Percentiles rank a stretch among this genome's conserved stretches.
phyloP scores from a whole-genome alignment of 1,140 invertebrate species.

The Batillaria attramentaria region DNA sequence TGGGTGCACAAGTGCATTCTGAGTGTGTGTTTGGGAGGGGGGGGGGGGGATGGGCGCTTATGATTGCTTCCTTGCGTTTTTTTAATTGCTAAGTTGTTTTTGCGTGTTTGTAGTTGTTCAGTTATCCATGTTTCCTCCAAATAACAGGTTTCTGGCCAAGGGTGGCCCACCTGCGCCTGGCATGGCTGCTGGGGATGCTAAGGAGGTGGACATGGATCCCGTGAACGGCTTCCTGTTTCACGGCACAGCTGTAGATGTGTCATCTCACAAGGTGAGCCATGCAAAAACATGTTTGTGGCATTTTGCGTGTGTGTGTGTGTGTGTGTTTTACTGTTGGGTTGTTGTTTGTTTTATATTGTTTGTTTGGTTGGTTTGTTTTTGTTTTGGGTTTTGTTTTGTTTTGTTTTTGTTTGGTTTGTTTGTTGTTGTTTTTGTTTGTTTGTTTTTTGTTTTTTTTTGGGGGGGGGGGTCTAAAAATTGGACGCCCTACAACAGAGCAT shows the following conservation, averaged over 20 bases:
- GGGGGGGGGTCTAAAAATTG: too few species aligned
- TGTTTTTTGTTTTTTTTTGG: too few species aligned
- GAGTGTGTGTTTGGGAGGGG: neutral
- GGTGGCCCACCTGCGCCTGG: neutral
- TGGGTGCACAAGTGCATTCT: neutral
- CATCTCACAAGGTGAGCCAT: slow-evolving; percentile 16
- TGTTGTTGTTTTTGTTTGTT: too few species aligned
- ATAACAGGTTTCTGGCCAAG: too few species aligned
- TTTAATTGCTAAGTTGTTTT: too few species aligned
- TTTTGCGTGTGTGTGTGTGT: neutral
- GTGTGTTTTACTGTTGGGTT: neutral
- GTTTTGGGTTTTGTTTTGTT: neutral
- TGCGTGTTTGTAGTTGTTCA: too few species aligned
- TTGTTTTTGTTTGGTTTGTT: too few species aligned
- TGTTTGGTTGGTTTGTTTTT: neutral
- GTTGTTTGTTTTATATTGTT: neutral
- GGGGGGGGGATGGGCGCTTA: neutral
- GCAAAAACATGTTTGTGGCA: neutral
- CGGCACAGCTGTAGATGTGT: slow-evolving; percentile 6
- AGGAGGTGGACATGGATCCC: neutral
- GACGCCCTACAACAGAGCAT: too few species aligned
- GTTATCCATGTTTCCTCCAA: too few species aligned
- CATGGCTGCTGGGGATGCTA: slow-evolving; percentile 3
- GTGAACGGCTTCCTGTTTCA: slow-evolving; percentile 23
- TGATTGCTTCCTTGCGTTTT: neutral